Percentiles rank a stretch among this genome's conserved stretches.
These are phyloP conservation scores for Lutjanus campechanus DNA, from an alignment of 2,797 vertebrate species.

Conservation along the genomic window DNA sequence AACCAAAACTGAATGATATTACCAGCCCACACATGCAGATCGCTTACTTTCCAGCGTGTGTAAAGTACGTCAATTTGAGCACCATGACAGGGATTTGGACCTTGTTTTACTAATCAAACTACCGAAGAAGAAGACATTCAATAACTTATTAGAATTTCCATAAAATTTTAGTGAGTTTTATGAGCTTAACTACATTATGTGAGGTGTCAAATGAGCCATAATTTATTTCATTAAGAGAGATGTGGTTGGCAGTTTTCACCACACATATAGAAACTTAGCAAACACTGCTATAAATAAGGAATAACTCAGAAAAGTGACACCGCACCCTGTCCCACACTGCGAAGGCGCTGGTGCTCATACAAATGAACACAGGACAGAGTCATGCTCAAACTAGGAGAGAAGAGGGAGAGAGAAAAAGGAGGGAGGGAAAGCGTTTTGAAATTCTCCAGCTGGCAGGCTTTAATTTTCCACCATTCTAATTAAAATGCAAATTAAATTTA, in stretches of 20 bases:
- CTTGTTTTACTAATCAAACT: constrained; percentile 59
- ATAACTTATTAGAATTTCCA: constrained; percentile 46
- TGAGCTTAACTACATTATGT: constrained; percentile 49
- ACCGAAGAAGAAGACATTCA: constrained; percentile 50
- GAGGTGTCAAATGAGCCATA: constrained; percentile 37
- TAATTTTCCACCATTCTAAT: constrained; percentile 99
- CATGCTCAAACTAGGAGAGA: constrained; percentile 76
- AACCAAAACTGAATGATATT: constrained; percentile 84
- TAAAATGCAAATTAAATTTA: constrained; percentile 99
- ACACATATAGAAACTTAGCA: constrained; percentile 61
- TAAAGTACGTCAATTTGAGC: constrained; percentile 68
- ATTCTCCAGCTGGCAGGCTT: constrained; percentile 99
- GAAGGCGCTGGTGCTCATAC: constrained; percentile 71
- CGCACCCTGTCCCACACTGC: constrained; percentile 65
- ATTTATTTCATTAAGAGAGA: constrained; percentile 41
- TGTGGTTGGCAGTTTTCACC: constrained; percentile 9
- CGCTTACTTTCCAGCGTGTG: constrained; percentile 69
- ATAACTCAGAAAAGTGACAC: constrained; percentile 70
- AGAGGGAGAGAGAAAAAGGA: constrained; percentile 72
- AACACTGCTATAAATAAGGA: constrained; percentile 56
- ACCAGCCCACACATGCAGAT: constrained; percentile 85
- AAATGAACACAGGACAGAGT: constrained; percentile 80
- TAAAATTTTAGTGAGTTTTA: constrained; percentile 41
- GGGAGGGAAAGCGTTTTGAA: constrained; percentile 93
- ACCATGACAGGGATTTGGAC: constrained; percentile 58